Evolutionary conservation across 1,140 invertebrate species (phyloP).

Genomic region (Pantala flavescens): DNA sequence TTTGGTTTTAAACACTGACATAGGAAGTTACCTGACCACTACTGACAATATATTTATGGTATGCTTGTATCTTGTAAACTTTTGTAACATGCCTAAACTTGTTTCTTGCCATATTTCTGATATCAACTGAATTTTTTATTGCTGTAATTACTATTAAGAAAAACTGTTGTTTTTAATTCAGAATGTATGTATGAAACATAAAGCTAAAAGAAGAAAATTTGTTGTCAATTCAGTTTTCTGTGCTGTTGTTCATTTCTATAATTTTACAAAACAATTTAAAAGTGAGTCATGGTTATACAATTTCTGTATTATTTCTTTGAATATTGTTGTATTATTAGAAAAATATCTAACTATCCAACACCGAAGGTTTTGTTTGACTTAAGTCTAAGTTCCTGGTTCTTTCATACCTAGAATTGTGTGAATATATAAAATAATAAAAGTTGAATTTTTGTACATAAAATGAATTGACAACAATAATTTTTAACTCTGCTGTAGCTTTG

Average conservation of each 20-base stretch:
- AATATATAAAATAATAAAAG: too few relatives aligned
- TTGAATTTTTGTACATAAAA: not conserved
- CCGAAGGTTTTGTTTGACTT: too few relatives aligned
- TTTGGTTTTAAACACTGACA: not conserved
- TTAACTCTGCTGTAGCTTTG: not conserved
- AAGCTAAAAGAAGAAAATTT: not conserved
- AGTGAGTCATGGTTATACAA: too few relatives aligned
- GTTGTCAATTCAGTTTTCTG: not conserved
- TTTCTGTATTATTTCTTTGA: too few relatives aligned
- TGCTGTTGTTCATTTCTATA: too few relatives aligned
- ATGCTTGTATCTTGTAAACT: not conserved
- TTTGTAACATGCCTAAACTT: conserved; percentile 2
- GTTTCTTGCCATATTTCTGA: conserved; percentile 9
- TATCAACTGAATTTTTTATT: not conserved
- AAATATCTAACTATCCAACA: too few relatives aligned
- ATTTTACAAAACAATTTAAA: too few relatives aligned
- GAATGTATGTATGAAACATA: not conserved
- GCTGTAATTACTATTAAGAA: not conserved
- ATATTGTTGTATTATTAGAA: too few relatives aligned
- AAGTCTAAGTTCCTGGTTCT: too few relatives aligned
- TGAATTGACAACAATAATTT: not conserved
- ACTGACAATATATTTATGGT: conserved; percentile 7
- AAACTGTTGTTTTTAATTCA: not conserved
- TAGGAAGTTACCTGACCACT: conserved; percentile 5
- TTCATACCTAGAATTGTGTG: too few relatives aligned